Base-by-base conservation (phyloP, 1,140 invertebrate species). In the Latrodectus geometricus region DNA sequence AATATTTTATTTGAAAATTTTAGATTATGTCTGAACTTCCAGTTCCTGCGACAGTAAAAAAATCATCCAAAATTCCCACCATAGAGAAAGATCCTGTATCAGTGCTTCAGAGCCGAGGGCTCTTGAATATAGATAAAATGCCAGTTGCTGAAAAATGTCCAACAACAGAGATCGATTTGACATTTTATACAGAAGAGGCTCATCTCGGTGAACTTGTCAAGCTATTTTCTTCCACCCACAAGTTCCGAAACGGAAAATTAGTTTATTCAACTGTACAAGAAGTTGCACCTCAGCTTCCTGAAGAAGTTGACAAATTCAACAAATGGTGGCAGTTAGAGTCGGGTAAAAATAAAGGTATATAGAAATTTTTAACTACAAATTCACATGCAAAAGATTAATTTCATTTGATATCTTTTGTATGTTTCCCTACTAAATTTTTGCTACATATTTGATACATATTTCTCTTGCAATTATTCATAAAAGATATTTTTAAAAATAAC, bases 181-280 rank as follows among this genome's bases (percentile, higher is more conserved):
- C 72, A 9, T 84, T 84, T 35, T 75, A 75, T 49, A 76, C 56
- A 7, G 73, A 75, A 84, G 66, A 84, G 15, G 14, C 48, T 35
- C 54, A 61, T 2, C 20, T 50, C 0, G 81, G 81, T 12, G 65
- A 84, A 3, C 14, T 35, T 17, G 61, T 75, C 0, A 84, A 84
- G 61, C 9, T 76, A 8, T 84, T 84, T 56, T 75, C 81, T 7
- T 74, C 72, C 9, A 84, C 52, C 9, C 81, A 75, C 15, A 21
- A 20, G 11, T 75, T 84, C 20, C 66, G 61, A 48, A 84, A 84
- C n/a, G 72, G 81, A 0, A 56, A 21, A 11, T 23, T 84, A 14
- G 73, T 84, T 4, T 84, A 76, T 17, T 56, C 79, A 7, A 52
- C 52, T 21, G 72, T 69, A 0, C 79, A 82, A 20, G 68, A 82